phyloP scores from a whole-genome alignment of 2,888 invertebrate species.

The Habroteleia sp. region DNA sequence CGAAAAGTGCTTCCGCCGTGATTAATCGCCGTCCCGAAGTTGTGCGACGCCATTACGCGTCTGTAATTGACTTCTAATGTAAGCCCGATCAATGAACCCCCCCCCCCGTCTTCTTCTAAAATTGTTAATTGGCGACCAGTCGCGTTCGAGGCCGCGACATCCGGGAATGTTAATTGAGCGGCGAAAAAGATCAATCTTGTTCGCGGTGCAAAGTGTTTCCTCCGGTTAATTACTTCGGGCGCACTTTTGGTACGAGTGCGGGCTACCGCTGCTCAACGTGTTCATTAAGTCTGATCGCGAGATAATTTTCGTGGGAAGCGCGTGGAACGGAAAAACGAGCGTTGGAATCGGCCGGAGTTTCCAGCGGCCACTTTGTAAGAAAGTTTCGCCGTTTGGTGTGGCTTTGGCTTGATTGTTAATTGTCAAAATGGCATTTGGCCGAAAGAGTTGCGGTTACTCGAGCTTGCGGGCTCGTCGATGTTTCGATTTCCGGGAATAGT shows the following conservation, averaged over 20 bases:
- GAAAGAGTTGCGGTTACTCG: too few relatives aligned
- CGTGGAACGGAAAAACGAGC: neutral
- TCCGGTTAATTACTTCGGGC: constrained; percentile 4
- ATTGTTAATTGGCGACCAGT: too few relatives aligned
- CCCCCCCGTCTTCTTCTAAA: too few relatives aligned
- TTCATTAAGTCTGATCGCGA: constrained; percentile 14
- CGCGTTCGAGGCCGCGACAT: neutral
- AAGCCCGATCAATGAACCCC: constrained; percentile 33
- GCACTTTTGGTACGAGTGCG: neutral
- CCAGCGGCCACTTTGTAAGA: too few relatives aligned
- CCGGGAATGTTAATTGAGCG: neutral
- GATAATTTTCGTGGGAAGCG: constrained; percentile 4
- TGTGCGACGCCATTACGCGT: constrained; percentile 41
- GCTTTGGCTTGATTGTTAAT: too few relatives aligned
- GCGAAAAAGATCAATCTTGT: too few relatives aligned
- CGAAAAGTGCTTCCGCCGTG: constrained; percentile 19
- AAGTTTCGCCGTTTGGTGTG: too few relatives aligned
- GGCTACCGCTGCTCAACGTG: constrained; percentile 1
- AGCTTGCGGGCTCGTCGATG: too few relatives aligned
- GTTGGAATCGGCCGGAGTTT: too few relatives aligned
- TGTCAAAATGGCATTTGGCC: too few relatives aligned
- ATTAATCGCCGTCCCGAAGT: constrained; percentile 47
- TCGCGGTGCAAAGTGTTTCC: constrained; percentile 4
- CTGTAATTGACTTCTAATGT: constrained; percentile 58
- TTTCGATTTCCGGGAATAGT: too few relatives aligned